These are phyloP conservation scores for Contarinia nasturtii DNA, from an alignment of 1,140 invertebrate genomes.

Conservation along the genomic window DNA sequence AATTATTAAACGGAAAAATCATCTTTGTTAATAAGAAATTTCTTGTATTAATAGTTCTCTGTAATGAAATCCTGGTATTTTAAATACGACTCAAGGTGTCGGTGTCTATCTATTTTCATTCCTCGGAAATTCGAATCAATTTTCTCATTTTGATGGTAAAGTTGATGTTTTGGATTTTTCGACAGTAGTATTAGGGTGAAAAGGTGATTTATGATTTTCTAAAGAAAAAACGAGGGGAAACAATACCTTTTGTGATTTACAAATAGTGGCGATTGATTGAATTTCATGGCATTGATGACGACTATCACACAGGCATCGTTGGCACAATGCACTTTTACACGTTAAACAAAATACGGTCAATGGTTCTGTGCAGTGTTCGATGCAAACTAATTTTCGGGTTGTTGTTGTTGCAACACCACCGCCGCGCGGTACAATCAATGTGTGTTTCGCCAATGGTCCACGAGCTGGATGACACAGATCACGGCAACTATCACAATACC, in stretches of 20 bases:
- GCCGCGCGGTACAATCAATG: conserved; percentile 43
- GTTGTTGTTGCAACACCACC: conserved; percentile 27
- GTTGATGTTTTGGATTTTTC: no score
- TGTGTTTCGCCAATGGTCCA: conserved; percentile 82
- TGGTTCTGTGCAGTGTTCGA: conserved; percentile 59
- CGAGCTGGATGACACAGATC: conserved; percentile 82
- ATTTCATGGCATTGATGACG: conserved; percentile 74
- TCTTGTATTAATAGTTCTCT: no score
- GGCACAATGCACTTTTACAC: conserved; percentile 76
- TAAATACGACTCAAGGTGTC: no score
- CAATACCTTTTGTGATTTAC: conserved; percentile 95
- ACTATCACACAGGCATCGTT: conserved; percentile 61
- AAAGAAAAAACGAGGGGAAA: no score
- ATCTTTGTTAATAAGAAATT: no score
- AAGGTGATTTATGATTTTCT: no score
- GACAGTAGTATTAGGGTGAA: no score
- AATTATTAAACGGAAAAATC: no score
- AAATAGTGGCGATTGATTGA: conserved; percentile 70
- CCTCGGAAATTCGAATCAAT: no score
- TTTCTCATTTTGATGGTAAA: no score
- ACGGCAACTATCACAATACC: conserved; percentile 82
- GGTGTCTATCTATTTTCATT: no score
- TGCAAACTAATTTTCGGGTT: conserved; percentile 40
- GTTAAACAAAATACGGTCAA: conserved; percentile 76
- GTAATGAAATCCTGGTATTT: no score